phyloP scores from a whole-genome alignment of 2,888 invertebrate genomes.

The Teinopalpus imperialis region DNA sequence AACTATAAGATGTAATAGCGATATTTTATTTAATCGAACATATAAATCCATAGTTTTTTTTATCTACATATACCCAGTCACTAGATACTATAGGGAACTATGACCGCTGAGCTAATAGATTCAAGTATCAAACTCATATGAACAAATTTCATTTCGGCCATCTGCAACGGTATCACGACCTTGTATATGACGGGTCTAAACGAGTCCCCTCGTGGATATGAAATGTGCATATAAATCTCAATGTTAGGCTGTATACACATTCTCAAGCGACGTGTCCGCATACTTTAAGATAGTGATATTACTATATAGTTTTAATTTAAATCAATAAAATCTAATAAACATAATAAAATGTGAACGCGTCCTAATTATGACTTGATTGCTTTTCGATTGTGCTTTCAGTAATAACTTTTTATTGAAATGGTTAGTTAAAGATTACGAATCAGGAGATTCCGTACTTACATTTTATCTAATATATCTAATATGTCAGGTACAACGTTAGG shows the following conservation, averaged over 20 bases:
- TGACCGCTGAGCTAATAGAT: too few relatives aligned
- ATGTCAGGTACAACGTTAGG: too few relatives aligned
- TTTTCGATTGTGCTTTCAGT: slow-evolving; percentile 2
- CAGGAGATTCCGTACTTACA: neutral
- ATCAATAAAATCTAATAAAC: neutral
- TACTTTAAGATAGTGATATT: neutral
- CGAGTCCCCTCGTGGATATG: neutral
- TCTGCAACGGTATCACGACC: slow-evolving; percentile 14
- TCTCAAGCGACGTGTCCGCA: neutral
- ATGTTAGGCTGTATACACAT: neutral
- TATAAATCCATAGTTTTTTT: too few relatives aligned
- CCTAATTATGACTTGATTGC: neutral
- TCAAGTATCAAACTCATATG: neutral
- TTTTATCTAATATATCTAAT: too few relatives aligned
- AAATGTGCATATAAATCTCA: slow-evolving; percentile 8
- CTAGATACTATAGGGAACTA: too few relatives aligned
- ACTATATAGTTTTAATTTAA: neutral
- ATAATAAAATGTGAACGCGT: neutral
- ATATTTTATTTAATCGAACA: too few relatives aligned
- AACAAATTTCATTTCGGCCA: neutral
- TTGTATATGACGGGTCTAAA: slow-evolving; percentile 2
- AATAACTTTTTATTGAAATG: neutral
- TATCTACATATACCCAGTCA: too few relatives aligned
- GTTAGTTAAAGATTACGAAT: neutral
- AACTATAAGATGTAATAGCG: too few relatives aligned